Base-by-base conservation (phyloP, 2,797 vertebrate genomes). In the Hypotaenidia okinawae region DNA sequence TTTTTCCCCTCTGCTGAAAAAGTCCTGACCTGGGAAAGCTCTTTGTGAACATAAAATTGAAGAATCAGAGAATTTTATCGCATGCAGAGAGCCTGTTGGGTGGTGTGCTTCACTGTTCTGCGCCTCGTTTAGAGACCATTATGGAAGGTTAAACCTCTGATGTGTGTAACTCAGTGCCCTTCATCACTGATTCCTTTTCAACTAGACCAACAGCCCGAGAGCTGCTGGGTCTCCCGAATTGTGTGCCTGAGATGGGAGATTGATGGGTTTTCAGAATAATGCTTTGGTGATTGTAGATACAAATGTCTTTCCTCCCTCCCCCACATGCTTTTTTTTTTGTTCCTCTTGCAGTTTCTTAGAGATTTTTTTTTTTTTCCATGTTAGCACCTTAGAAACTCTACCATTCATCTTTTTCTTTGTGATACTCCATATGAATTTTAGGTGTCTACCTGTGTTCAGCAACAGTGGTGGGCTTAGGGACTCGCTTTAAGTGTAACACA, bases 1-100 rank as follows among this genome's bases (percentile, higher is more conserved):
- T n/a, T 9, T 82, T 79, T 78, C 84, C 35, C 22, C 18, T 89
- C 35, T 16, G 13, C 25, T 80, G 82, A 79, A 73, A 79, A 96
- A 43, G 21, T 75, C 49, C 11, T 61, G 39, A 66, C 35, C 41
- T 43, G 30, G 41, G 41, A 52, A 78, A 61, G 45, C 25, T 81
- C 61, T 66, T 69, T 66, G 45, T 73, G 70, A 80, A 68, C 16
- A 24, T 22, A 52, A 68, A 84, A 47, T 33, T 11, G 61, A 69
- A 73, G 66, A 84, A 64, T 52, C 81, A 7, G 64, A 64, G 59
- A n/a, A 51, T 77, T 81, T 66, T 24, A 5, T 52, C 22, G 6
- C 13, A 24, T 18, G 27, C 9, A 7, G 22, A 32, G 59, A 68
- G 28, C 25, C 28, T 41, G 8, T 73, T 76, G 66, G 41, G 9